Conservation (phyloP, 1,140 invertebrate species). For the Fopius arisanus region DNA sequence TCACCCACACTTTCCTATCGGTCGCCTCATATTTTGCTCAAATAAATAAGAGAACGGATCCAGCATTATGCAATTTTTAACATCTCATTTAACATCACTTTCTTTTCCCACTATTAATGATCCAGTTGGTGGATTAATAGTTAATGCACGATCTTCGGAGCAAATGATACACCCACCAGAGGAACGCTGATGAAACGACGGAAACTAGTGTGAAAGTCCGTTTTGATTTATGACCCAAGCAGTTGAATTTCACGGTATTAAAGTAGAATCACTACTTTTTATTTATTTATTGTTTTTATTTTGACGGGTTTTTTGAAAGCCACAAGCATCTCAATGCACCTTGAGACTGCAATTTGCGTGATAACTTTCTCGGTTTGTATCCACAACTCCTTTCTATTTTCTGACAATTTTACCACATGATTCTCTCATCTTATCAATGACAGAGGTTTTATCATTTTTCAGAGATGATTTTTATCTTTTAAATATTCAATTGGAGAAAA, state of each 20-base stretch:
- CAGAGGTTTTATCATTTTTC: no score
- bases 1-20: background rate
- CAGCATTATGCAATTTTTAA: background rate
- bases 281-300: background rate
- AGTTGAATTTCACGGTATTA: background rate
- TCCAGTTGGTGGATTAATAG: background rate
- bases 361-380: background rate
- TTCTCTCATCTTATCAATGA: no score
- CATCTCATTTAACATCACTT: background rate
- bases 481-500: no score
- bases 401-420: no score
- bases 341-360: background rate
- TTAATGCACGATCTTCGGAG: background rate
- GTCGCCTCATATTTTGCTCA: background rate
- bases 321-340: background rate
- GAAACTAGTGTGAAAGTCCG: background rate
- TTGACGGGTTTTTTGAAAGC: background rate
- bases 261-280: background rate
- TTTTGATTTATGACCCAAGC: background rate
- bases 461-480: no score
- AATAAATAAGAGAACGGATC: background rate
- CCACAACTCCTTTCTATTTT: constrained; percentile 1
- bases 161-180: background rate
- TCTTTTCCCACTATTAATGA: background rate
- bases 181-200: background rate